Conservation (phyloP, 2,888 invertebrate genomes). For the Sphinx pinastri region DNA sequence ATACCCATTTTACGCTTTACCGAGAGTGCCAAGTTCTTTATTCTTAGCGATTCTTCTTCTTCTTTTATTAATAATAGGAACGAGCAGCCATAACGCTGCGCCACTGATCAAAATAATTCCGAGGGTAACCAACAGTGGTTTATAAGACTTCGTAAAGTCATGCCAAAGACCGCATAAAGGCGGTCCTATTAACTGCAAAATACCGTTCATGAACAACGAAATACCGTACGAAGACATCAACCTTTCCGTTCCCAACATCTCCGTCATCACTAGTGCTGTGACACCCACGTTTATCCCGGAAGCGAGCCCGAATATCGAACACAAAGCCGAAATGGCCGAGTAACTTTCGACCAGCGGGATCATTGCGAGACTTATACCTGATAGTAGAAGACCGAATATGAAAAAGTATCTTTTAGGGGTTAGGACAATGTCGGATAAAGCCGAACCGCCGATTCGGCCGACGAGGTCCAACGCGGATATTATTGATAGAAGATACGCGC, state of each 20-base stretch:
- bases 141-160: slow-evolving; percentile 86
- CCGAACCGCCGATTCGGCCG: slow-evolving; percentile 93
- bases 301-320: slow-evolving; percentile 91
- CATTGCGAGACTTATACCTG: slow-evolving; percentile 89
- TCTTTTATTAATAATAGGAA: slow-evolving; percentile 86
- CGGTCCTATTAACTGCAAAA: slow-evolving; percentile 91
- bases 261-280: slow-evolving; percentile 94
- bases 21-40: slow-evolving; percentile 34
- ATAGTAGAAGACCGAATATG: slow-evolving; percentile 89
- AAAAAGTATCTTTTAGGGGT: slow-evolving; percentile 94
- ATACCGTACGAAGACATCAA: slow-evolving; percentile 94
- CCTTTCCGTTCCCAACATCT: slow-evolving; percentile 93
- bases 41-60: slow-evolving; percentile 51
- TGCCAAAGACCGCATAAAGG: slow-evolving; percentile 91
- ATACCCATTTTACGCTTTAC: slow-evolving; percentile 52
- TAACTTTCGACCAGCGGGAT: slow-evolving; percentile 88
- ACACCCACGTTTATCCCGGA: slow-evolving; percentile 94
- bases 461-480: slow-evolving; percentile 92
- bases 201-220: slow-evolving; percentile 92
- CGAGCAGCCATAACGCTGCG: slow-evolving; percentile 89
- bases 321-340: slow-evolving; percentile 86
- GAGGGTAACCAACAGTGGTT: slow-evolving; percentile 88
- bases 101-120: slow-evolving; percentile 89
- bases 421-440: slow-evolving; percentile 89
- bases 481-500: slow-evolving; percentile 90